phyloP scores from a whole-genome alignment of 2,888 invertebrate species.

The Trachelus troglodyta region DNA sequence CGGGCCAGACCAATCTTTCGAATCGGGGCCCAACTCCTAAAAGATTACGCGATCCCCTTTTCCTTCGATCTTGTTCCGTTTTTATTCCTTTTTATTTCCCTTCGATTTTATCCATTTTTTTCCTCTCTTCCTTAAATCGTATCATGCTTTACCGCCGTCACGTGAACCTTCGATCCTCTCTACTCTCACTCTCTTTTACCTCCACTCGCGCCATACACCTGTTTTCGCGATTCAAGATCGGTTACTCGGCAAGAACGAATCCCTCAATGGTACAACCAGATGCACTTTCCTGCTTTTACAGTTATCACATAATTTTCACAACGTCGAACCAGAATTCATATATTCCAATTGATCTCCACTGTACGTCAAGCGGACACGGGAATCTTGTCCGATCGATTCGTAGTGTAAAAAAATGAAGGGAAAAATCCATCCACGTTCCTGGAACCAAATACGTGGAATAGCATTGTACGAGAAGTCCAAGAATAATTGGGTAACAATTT shows the following conservation, averaged over 20 bases:
- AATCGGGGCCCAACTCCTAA: slow-evolving; percentile 17
- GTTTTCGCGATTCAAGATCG: background rate
- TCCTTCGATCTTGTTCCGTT: slow-evolving; percentile 3
- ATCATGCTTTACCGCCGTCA: slow-evolving; percentile 9
- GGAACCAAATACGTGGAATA: background rate
- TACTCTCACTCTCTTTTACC: background rate
- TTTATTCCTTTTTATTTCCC: slow-evolving; percentile 7
- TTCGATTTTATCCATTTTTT: slow-evolving; percentile 28
- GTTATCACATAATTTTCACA: background rate
- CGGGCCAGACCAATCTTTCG: background rate
- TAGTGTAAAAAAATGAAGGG: background rate
- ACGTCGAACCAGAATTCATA: background rate
- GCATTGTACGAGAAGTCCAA: background rate
- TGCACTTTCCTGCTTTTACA: background rate
- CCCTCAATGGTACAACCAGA: background rate
- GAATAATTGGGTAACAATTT: background rate
- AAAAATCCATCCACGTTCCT: background rate
- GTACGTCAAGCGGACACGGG: background rate
- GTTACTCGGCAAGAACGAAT: background rate
- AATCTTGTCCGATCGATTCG: background rate
- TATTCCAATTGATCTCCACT: background rate
- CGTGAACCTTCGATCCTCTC: background rate
- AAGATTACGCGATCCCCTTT: slow-evolving; percentile 31
- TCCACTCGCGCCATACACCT: background rate
- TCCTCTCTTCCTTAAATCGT: background rate